A percentile compares a stretch with the other conserved stretches of the same genome.
These are phyloP conservation scores for Tuberolachnus salignus DNA, from an alignment of 2,888 invertebrate species.

Conservation along the genomic window DNA sequence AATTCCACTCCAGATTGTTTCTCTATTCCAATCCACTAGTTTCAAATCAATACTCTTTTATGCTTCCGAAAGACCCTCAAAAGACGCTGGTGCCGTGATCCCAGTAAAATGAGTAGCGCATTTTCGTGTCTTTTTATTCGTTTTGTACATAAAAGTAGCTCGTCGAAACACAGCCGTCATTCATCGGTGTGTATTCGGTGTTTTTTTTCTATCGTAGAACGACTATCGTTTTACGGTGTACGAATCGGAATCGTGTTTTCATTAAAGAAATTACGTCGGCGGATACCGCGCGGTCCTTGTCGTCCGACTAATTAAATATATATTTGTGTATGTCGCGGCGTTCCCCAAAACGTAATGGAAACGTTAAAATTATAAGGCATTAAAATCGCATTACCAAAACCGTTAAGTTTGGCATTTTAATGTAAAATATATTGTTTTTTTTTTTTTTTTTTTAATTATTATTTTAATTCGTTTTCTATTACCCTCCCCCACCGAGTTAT, in stretches of 20 bases:
- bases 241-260: background rate
- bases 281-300: background rate
- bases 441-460: background rate
- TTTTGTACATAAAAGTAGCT: too few species aligned
- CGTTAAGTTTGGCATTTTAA: background rate
- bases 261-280: background rate
- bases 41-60: too few species aligned
- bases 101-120: too few species aligned
- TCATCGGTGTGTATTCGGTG: background rate
- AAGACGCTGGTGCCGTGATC: too few species aligned
- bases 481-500: background rate
- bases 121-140: too few species aligned
- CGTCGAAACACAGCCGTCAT: too few species aligned
- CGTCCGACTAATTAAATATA: background rate
- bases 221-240: background rate
- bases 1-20: too few species aligned
- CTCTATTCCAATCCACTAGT: too few species aligned
- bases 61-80: too few species aligned
- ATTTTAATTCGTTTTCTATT: background rate
- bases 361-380: background rate
- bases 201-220: background rate
- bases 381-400: slow-evolving; percentile 11
- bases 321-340: background rate
- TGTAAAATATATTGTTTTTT: background rate
- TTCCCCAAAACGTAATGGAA: background rate